Evolutionary conservation across 2,797 vertebrate genomes (phyloP).

Genomic region (Prunella strophiata): DNA sequence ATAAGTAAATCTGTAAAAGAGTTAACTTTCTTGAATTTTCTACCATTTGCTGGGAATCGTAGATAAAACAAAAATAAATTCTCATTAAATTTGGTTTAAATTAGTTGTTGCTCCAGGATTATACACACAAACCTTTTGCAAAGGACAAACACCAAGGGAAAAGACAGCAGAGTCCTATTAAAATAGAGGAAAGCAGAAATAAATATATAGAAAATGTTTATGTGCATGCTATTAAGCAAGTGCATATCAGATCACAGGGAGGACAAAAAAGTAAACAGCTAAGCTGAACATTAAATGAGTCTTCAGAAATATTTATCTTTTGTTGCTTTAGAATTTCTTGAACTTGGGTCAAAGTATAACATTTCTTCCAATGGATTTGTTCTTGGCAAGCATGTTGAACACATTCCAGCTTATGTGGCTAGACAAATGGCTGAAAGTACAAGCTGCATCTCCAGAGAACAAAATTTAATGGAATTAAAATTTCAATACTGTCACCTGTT

Average conservation of each 20-base stretch:
- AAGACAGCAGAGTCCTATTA: neutral
- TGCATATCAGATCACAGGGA: neutral
- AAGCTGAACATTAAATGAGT: slow-evolving; percentile 11
- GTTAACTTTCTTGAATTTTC: neutral
- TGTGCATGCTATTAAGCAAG: neutral
- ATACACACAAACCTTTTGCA: neutral
- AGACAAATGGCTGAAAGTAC: slow-evolving; percentile 53
- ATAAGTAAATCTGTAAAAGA: neutral
- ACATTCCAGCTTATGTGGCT: slow-evolving; percentile 39
- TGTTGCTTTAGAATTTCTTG: slow-evolving; percentile 52
- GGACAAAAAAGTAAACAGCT: neutral
- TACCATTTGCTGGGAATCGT: neutral
- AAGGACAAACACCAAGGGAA: neutral
- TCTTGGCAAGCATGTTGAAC: slow-evolving; percentile 59
- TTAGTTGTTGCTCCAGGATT: neutral
- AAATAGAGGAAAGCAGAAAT: neutral
- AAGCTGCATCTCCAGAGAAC: neutral
- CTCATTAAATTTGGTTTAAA: neutral
- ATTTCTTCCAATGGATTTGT: slow-evolving; percentile 56
- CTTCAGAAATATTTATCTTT: slow-evolving; percentile 45
- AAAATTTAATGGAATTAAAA: slow-evolving; percentile 34
- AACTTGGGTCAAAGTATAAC: slow-evolving; percentile 61
- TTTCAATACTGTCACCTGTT: slow-evolving; percentile 26
- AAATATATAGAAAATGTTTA: neutral
- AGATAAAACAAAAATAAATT: neutral